These are phyloP conservation scores for Machimus rusticus DNA, from an alignment of 2,888 invertebrate species.

Conservation along the genomic window DNA sequence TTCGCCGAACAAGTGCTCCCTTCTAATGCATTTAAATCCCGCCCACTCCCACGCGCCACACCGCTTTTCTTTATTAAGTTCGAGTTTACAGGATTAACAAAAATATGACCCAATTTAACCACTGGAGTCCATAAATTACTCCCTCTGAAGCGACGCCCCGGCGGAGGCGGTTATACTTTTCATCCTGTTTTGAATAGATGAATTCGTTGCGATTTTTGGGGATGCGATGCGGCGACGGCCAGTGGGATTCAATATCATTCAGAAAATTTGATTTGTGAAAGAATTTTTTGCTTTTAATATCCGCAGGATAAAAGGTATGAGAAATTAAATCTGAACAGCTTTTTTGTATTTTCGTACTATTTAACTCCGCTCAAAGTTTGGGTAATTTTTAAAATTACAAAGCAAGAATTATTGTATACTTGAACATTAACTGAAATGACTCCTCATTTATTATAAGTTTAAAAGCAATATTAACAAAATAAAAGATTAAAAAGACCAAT, in stretches of 20 bases:
- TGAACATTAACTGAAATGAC: background rate
- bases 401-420: background rate
- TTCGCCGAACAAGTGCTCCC: background rate
- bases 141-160: background rate
- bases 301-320: background rate
- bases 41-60: background rate
- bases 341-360: background rate
- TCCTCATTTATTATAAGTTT: background rate
- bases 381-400: background rate
- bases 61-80: slow-evolving; percentile 11
- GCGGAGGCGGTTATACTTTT: background rate
- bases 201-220: background rate
- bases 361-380: background rate
- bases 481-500: too few relatives aligned
- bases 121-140: slow-evolving; percentile 19
- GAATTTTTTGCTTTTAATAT: background rate
- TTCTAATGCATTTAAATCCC: slow-evolving; percentile 13
- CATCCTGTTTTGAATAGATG: slow-evolving; percentile 5
- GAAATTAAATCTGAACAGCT: background rate
- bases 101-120: slow-evolving; percentile 32
- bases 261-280: background rate
- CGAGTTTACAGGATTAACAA: slow-evolving; percentile 22
- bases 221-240: background rate
- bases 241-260: background rate
- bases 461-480: too few relatives aligned